These are phyloP conservation scores for Chouioia cunea DNA, from an alignment of 2,888 invertebrate genomes.

Conservation along the genomic window DNA sequence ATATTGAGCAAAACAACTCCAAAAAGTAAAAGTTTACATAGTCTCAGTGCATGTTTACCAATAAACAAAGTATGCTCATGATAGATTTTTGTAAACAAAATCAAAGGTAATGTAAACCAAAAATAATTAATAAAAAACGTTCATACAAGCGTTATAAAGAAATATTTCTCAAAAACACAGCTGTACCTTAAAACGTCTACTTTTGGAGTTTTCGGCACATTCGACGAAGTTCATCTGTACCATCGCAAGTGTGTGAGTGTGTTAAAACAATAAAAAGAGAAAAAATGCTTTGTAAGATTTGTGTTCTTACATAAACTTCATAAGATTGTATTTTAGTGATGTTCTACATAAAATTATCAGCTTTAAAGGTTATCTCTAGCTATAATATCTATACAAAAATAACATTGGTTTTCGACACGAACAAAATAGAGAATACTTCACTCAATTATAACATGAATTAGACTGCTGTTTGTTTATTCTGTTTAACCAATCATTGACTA, in stretches of 20 bases:
- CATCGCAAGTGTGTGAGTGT: conserved; percentile 45
- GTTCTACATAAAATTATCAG: conserved; percentile 22
- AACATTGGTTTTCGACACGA: no score
- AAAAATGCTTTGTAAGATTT: conserved; percentile 43
- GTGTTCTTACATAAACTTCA: conserved; percentile 32
- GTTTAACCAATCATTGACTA: no score
- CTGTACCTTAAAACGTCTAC: conserved; percentile 49
- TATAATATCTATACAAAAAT: no score
- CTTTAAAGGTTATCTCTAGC: neutral
- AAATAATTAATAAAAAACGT: conserved; percentile 35
- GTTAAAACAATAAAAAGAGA: conserved; percentile 45
- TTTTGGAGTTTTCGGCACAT: conserved; percentile 47
- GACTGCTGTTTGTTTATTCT: no score
- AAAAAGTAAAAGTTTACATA: conserved; percentile 49
- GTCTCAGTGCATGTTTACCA: conserved; percentile 42
- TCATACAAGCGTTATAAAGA: conserved; percentile 38
- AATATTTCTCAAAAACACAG: conserved; percentile 42
- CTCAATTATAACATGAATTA: no score
- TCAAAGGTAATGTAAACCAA: conserved; percentile 23
- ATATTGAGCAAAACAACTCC: conserved; percentile 36
- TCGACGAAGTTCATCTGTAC: conserved; percentile 46
- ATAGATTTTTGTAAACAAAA: conserved; percentile 22
- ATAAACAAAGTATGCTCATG: conserved; percentile 31
- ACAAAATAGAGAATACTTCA: no score
- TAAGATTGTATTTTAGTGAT: conserved; percentile 23